Conservation (phyloP, 2,113 vertebrate species). For the Zosterops pallidus region DNA sequence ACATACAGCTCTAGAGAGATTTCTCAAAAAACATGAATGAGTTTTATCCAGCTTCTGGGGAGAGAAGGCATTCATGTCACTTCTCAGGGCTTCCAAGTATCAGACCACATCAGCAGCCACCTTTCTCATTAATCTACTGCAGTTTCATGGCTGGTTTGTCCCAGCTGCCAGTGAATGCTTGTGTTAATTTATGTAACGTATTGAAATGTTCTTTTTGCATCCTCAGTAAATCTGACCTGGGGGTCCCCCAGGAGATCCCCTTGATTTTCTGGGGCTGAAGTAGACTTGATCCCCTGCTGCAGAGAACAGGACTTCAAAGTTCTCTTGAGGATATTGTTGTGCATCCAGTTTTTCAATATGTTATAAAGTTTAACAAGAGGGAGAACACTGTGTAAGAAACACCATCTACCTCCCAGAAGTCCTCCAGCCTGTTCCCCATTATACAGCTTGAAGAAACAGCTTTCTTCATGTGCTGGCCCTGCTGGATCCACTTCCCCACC, state of each 20-base stretch:
- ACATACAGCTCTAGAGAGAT: background rate
- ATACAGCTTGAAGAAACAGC: background rate
- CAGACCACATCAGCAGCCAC: background rate
- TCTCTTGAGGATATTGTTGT: background rate
- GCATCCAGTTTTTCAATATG: background rate
- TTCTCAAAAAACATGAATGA: background rate
- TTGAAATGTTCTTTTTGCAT: background rate
- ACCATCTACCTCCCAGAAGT: background rate
- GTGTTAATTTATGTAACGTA: background rate
- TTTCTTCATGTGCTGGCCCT: background rate
- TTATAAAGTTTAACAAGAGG: background rate
- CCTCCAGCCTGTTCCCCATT: background rate
- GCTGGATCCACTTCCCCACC: background rate
- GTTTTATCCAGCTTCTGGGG: background rate
- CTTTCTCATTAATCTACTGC: rapidly evolving
- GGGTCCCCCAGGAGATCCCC: background rate
- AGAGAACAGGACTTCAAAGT: background rate
- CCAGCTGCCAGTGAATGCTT: background rate
- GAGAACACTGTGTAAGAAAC: background rate
- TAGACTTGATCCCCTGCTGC: background rate
- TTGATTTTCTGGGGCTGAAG: background rate
- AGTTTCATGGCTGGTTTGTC: background rate
- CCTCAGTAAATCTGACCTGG: background rate
- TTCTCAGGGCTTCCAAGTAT: background rate
- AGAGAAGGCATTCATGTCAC: background rate